Conservation (phyloP, 2,797 vertebrate genomes). For the Premnoplex brunnescens region DNA sequence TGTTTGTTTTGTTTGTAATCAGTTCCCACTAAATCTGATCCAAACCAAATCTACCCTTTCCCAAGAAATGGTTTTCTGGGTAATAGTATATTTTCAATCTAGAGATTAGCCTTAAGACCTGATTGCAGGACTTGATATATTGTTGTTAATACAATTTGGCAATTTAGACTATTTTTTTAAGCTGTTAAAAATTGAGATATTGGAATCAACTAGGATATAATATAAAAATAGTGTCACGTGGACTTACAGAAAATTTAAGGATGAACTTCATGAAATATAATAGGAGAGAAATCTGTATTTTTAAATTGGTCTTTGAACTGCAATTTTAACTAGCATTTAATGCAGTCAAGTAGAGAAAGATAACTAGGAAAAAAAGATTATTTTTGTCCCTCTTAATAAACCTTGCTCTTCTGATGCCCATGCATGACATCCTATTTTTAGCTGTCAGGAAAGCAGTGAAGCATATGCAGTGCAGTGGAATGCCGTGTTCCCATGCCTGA, state of each 20-base stretch:
- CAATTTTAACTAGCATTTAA: not conserved
- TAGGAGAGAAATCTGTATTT: not conserved
- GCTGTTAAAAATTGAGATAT: not conserved
- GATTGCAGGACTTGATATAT: conserved; percentile 28
- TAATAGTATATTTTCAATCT: conserved; percentile 57
- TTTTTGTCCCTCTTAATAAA: not conserved
- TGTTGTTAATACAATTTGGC: conserved; percentile 33
- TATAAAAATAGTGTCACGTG: not conserved
- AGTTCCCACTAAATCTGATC: conserved; percentile 21
- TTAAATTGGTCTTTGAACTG: not conserved
- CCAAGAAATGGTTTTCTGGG: conserved; percentile 58
- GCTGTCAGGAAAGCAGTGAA: not conserved
- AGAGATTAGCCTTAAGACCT: conserved; percentile 22
- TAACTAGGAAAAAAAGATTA: not conserved
- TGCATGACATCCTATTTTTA: conserved; percentile 6
- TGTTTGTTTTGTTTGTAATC: conserved; percentile 14
- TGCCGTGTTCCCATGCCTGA: conserved; percentile 12
- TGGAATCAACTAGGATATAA: not conserved
- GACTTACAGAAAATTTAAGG: not conserved
- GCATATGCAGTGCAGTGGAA: not conserved
- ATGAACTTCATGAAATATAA: not conserved
- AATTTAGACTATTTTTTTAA: conserved; percentile 63
- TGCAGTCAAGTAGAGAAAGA: not conserved
- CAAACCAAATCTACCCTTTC: conserved; percentile 31
- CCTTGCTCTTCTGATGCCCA: not conserved